Base-by-base conservation (phyloP, 1,140 invertebrate genomes). In the Macrobrachium nipponense region DNA sequence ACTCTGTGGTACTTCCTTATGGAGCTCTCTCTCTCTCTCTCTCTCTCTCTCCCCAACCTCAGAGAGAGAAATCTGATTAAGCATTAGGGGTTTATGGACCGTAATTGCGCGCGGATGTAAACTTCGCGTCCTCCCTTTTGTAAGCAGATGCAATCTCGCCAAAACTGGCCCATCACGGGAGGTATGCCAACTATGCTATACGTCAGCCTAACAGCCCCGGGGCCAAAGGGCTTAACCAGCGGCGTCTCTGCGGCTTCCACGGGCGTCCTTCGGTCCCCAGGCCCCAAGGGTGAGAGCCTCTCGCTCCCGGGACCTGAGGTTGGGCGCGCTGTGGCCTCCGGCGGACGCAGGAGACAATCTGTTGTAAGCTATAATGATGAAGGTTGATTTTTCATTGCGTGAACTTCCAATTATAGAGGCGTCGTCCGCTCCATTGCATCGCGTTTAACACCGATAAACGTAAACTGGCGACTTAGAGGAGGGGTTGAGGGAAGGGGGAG, bases 351-450 rank as follows among this genome's bases (percentile, higher is more conserved):
- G 83, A 80, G 83, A 77, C 83, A 86, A 80, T 86, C 83, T 86
- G 83, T 86, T 86, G 83, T 86, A 86, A 86, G 83, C 80, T 86
- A 76, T 86, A 86, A 86, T 86, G 83, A 86, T 86, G 83, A 68
- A 86, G 79, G 77, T 86, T 86, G 83, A 86, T 86, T 86, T 86
- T 86, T 86, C 83, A 86, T 86, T 86, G 79, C 68, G 51, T 80
- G 77, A 60, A 77, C 75, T 86, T 86, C 83, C 83, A 86, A 86
- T 86, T 86, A 86, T 77, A 80, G 77, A 36, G 68, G 78, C 73
- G 83, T 86, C 83, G 66, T n/a, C 12, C 78, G 83, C 44, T 86
- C 83, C 83, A 86, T 86, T 86, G 83, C 77, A 76, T 73, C 83
- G 83, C 83, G 62, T 86, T 86, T 86, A 86, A 77, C 83, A 80